A percentile compares a stretch with the other conserved stretches of the same genome.
Evolutionary conservation across 1,140 invertebrate genomes (phyloP).

Genomic region (Drosophila ercepeae): DNA sequence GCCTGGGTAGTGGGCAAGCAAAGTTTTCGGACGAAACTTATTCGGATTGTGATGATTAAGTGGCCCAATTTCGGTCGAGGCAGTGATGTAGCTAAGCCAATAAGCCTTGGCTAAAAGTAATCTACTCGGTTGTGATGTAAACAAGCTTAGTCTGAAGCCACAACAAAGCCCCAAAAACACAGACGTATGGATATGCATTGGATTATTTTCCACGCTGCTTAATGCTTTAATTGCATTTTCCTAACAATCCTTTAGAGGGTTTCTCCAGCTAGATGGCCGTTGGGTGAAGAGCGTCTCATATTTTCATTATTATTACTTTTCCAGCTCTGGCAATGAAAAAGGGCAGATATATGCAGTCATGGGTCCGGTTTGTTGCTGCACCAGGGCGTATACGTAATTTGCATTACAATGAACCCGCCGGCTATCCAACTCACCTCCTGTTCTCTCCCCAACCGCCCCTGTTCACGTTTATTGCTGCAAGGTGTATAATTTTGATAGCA

Average conservation of each 20-base stretch:
- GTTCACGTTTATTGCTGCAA: conserved; percentile 45
- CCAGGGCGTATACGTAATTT: conserved; percentile 73
- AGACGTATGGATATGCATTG: conserved; percentile 4
- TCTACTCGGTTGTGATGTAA: not conserved
- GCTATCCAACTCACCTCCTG: not conserved
- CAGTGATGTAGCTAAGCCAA: conserved; percentile 25
- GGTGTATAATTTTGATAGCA: conserved; percentile 78
- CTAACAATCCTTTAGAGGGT: conserved; percentile 17
- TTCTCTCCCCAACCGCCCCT: not conserved
- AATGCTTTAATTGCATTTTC: conserved; percentile 60
- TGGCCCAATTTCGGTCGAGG: conserved; percentile 37
- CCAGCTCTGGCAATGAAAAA: conserved; percentile 38
- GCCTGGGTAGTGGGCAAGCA: not conserved
- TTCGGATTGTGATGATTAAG: conserved; percentile 57
- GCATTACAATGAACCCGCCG: conserved; percentile 69
- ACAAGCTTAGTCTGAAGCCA: conserved; percentile 13
- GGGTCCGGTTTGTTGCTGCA: conserved; percentile 30
- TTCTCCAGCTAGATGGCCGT: not conserved
- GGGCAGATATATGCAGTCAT: conserved; percentile 33
- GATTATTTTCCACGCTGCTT: conserved; percentile 55
- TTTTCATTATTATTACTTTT: conserved; percentile 63
- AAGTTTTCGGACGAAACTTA: conserved; percentile 49
- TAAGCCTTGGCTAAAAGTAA: conserved; percentile 27
- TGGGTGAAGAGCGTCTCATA: conserved; percentile 15
- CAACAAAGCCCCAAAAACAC: not conserved